These are phyloP conservation scores for Heteractis magnifica DNA, from an alignment of 92 coral and sea anemone genomes.

Conservation along the genomic window DNA sequence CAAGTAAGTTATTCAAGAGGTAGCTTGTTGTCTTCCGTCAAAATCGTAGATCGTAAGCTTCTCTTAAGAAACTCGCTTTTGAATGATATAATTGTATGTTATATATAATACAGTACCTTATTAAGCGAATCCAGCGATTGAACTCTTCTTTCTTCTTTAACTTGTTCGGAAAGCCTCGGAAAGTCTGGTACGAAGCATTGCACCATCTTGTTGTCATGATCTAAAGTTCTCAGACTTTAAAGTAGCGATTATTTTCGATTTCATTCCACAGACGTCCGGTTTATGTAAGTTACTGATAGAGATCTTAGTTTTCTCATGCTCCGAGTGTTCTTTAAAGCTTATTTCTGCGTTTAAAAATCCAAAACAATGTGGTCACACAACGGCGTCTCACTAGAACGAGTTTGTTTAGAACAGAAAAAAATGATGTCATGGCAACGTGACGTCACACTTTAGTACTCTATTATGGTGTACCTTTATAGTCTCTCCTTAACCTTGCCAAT, in stretches of 20 bases:
- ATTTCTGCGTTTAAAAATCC: not conserved
- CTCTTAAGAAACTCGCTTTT: not conserved
- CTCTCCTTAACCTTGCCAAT: too few species aligned
- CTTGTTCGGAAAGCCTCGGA: slow-evolving; percentile 40
- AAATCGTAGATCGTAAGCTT: not conserved
- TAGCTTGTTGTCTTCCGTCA: not conserved
- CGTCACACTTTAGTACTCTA: too few species aligned
- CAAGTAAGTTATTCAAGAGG: not conserved
- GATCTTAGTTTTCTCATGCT: not conserved
- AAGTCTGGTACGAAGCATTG: slow-evolving; percentile 38
- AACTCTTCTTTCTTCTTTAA: slow-evolving; percentile 31
- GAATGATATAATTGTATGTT: not conserved
- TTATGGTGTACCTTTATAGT: too few species aligned
- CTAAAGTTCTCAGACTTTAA: too few species aligned
- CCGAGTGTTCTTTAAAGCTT: not conserved
- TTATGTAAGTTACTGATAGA: not conserved
- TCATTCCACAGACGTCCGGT: not conserved
- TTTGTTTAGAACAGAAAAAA: not conserved
- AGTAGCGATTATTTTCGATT: too few species aligned
- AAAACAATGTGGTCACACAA: not conserved
- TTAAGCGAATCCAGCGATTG: slow-evolving; percentile 36
- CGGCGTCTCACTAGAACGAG: not conserved
- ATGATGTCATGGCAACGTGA: not conserved
- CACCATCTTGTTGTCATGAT: slow-evolving; percentile 2
- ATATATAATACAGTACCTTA: slow-evolving; percentile 25